Evolutionary conservation across 2,888 invertebrate species (phyloP).

Genomic region (Dasysyrphus albostriatus): DNA sequence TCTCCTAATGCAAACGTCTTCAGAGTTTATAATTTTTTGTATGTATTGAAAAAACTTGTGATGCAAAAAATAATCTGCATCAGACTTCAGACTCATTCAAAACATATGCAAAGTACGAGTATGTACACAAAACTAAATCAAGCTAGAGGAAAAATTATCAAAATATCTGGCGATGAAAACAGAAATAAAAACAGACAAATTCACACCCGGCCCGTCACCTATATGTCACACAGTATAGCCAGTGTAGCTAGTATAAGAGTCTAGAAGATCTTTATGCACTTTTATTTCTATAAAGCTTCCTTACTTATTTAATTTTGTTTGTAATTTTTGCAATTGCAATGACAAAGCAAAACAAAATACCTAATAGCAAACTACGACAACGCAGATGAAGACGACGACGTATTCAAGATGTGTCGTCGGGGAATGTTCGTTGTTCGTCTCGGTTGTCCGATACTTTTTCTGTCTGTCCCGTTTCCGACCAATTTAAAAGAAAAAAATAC

Average conservation of each 20-base stretch:
- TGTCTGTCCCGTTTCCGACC: slow-evolving; percentile 64
- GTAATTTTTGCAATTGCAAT: slow-evolving; percentile 47
- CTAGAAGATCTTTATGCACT: slow-evolving; percentile 19
- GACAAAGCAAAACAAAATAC: slow-evolving; percentile 61
- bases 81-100: slow-evolving; percentile 70
- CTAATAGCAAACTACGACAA: slow-evolving; percentile 37
- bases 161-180: slow-evolving; percentile 48
- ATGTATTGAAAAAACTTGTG: background rate
- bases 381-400: background rate
- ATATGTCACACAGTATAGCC: slow-evolving; percentile 62
- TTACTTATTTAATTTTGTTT: slow-evolving; percentile 3
- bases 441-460: slow-evolving; percentile 54
- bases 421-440: slow-evolving; percentile 68
- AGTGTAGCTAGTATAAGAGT: slow-evolving; percentile 22
- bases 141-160: slow-evolving; percentile 56
- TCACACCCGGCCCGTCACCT: slow-evolving; percentile 74
- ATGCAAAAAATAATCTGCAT: slow-evolving; percentile 45
- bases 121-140: slow-evolving; percentile 31
- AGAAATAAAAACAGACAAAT: slow-evolving; percentile 64
- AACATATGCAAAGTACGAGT: slow-evolving; percentile 23
- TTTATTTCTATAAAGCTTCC: slow-evolving; percentile 12
- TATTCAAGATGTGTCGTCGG: slow-evolving; percentile 72
- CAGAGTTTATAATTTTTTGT: slow-evolving; percentile 30
- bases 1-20: slow-evolving; percentile 16
- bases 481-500: slow-evolving; percentile 23